These are phyloP conservation scores for Dermolepida albohirtum DNA, from an alignment of 2,888 invertebrate species.

Conservation along the genomic window DNA sequence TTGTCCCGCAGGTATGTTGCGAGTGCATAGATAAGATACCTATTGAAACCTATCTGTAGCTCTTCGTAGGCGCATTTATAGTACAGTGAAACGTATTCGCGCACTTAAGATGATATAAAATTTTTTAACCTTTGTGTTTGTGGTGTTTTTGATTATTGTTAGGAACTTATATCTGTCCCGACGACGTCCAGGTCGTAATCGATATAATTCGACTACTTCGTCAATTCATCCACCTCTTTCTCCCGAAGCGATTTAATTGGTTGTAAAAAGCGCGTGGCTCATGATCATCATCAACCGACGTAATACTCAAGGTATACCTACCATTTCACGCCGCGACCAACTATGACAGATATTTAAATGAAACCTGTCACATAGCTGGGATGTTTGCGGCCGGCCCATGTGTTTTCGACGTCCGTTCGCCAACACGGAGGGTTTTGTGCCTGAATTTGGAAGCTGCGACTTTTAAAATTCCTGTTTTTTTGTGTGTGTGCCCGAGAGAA, in stretches of 20 bases:
- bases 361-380: slow-evolving; percentile 58
- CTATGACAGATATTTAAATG: slow-evolving; percentile 55
- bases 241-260: no score
- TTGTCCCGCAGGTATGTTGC: slow-evolving; percentile 56
- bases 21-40: slow-evolving; percentile 12
- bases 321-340: slow-evolving; percentile 44
- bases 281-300: neutral
- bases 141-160: no score
- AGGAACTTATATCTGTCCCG: no score
- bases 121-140: no score
- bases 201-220: no score
- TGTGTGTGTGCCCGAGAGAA: slow-evolving; percentile 41
- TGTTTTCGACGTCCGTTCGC: slow-evolving; percentile 46
- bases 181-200: no score
- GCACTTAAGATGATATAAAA: no score
- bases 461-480: slow-evolving; percentile 55
- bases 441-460: slow-evolving; percentile 53
- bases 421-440: slow-evolving; percentile 50
- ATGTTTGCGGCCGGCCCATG: slow-evolving; percentile 54
- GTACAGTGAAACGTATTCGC: no score
- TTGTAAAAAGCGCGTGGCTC: neutral
- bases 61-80: neutral
- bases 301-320: slow-evolving; percentile 1
- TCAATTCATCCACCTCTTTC: no score
- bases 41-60: neutral